Evolutionary conservation across 2,888 invertebrate species (phyloP).

Genomic region (Pilophorus perplexus): DNA sequence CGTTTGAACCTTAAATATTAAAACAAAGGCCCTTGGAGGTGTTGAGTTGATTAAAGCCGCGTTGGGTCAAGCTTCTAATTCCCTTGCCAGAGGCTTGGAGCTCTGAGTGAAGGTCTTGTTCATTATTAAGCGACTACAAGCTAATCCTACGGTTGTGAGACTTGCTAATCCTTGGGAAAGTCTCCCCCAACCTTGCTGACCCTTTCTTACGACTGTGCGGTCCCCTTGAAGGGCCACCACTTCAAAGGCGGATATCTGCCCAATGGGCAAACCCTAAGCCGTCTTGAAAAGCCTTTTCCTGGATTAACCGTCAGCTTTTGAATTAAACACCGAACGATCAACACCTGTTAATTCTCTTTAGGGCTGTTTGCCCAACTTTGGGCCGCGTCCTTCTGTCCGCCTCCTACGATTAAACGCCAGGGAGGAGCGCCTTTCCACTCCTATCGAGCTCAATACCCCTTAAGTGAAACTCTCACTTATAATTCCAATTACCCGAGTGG

Average conservation of each 20-base stretch:
- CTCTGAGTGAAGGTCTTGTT: conserved; percentile 36
- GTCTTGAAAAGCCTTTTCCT: conserved; percentile 35
- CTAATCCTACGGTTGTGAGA: conserved; percentile 37
- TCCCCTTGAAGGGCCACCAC: conserved; percentile 10
- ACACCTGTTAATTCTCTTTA: conserved; percentile 39
- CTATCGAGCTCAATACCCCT: conserved; percentile 12
- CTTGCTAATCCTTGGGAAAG: conserved; percentile 29
- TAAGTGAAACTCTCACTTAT: conserved; percentile 39
- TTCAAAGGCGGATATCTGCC: conserved; percentile 35
- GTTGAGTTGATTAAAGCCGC: conserved; percentile 41
- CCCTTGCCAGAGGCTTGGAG: conserved; percentile 27
- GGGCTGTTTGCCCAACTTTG: conserved; percentile 14
- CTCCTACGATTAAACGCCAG: conserved; percentile 25
- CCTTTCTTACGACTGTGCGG: conserved; percentile 31
- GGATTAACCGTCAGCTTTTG: conserved; percentile 32
- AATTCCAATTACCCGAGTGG: conserved; percentile 39
- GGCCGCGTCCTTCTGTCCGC: conserved; percentile 20
- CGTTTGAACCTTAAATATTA: conserved; percentile 38
- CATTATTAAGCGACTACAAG: conserved; percentile 38
- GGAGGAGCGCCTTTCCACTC: conserved; percentile 1
- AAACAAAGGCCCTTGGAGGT: conserved; percentile 38
- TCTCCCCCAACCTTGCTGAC: conserved; percentile 10
- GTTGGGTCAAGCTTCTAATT: conserved; percentile 34
- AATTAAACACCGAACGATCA: conserved; percentile 36
- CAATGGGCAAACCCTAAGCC: conserved; percentile 23